Percentiles rank a stretch among this genome's conserved stretches.
Conservation (phyloP, 2,888 invertebrate species). For the Ochropacha duplaris region DNA sequence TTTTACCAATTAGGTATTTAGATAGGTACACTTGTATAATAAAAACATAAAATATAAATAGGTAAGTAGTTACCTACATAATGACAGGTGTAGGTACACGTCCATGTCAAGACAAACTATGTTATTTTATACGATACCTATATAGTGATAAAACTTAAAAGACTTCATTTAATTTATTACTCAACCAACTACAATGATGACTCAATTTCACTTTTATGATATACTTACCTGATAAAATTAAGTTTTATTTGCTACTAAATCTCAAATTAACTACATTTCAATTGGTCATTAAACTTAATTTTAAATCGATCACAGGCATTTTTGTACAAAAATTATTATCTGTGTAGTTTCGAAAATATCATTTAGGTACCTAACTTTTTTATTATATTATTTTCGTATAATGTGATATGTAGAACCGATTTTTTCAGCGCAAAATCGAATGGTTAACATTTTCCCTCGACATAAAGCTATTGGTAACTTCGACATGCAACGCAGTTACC, state of each 20-base stretch:
- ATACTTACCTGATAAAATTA: neutral
- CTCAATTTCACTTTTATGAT: neutral
- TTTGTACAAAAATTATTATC: too few relatives aligned
- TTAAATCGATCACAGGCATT: neutral
- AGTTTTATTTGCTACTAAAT: constrained; percentile 1
- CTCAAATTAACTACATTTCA: neutral
- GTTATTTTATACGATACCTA: neutral
- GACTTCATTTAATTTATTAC: neutral
- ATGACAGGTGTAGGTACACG: neutral
- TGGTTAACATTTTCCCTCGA: too few relatives aligned
- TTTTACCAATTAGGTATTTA: too few relatives aligned
- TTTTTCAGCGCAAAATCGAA: too few relatives aligned
- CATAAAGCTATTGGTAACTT: neutral
- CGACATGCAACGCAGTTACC: neutral
- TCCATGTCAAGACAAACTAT: neutral
- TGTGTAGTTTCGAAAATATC: too few relatives aligned
- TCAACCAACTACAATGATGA: neutral
- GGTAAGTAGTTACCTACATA: too few relatives aligned
- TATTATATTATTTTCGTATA: too few relatives aligned
- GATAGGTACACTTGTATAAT: too few relatives aligned
- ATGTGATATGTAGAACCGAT: too few relatives aligned
- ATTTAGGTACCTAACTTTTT: too few relatives aligned
- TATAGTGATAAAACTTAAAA: too few relatives aligned
- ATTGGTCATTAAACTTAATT: neutral
- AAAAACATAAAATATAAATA: too few relatives aligned